Percentiles rank a stretch among this genome's conserved stretches.
phyloP scores from a whole-genome alignment of 2,113 vertebrate genomes.

The Raja brachyura region DNA sequence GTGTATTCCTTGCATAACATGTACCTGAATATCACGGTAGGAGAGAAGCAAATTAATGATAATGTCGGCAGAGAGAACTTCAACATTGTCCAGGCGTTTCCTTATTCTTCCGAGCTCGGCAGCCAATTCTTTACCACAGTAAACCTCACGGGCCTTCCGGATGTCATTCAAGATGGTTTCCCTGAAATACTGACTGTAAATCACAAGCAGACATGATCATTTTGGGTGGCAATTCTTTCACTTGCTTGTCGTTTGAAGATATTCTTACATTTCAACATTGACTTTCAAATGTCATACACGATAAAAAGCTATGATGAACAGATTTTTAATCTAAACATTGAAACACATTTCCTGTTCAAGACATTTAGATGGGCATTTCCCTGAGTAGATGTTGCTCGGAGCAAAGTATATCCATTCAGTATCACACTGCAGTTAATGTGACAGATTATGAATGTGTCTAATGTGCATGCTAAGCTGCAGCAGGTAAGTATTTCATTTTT shows the following conservation, averaged over 20 bases:
- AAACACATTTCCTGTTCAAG: background rate
- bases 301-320: background rate
- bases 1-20: conserved; percentile 32
- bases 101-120: conserved; percentile 83
- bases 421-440: background rate
- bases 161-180: conserved; percentile 91
- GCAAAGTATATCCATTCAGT: background rate
- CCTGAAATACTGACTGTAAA: conserved; percentile 81
- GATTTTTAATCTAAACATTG: background rate
- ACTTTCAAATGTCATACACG: background rate
- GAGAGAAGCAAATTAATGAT: conserved; percentile 92
- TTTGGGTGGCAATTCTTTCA: background rate
- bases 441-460: no score
- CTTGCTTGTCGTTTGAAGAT: background rate
- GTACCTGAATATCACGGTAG: conserved; percentile 94
- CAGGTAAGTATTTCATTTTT: no score
- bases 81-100: conserved; percentile 87
- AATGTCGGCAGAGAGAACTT: conserved; percentile 91
- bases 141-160: conserved; percentile 83
- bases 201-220: conserved; percentile 40
- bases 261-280: background rate
- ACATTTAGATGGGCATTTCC: background rate
- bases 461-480: no score
- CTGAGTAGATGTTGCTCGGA: background rate
- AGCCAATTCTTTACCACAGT: conserved; percentile 79